Base-by-base conservation (phyloP, 2,113 vertebrate genomes). In the Scalopus aquaticus region DNA sequence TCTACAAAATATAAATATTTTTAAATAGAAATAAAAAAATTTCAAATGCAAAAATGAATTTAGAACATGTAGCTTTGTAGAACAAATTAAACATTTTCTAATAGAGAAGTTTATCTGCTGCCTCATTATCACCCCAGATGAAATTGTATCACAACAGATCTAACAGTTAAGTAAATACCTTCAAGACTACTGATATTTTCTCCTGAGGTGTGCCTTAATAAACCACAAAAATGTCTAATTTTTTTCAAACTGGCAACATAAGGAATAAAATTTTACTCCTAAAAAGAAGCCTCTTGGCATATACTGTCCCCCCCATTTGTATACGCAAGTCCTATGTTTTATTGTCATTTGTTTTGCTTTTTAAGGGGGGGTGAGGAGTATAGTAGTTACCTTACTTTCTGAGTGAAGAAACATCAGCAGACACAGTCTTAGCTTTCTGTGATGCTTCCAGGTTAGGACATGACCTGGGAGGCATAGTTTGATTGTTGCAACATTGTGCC, bases 371-470 rank as follows among this genome's bases (percentile, higher is more conserved):
- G 35, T 37, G 56, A 73, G 3, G 5, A 6, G 9, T 74, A 44
- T 32, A 74, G 24, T 22, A 56, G 6, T 69, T 74, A 72, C 19
- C 12, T 92, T 94, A 65, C 28, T 77, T 85, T 90, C 56, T 78
- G 30, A 94, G 72, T 54, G 89, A 87, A 54, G 15, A 94, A 86
- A 79, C 89, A n/a, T 85, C 54, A 73, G 35, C 32, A 72, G 35
- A 79, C 20, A 26, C 72, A 9, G 22, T 70, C 10, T 44, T 72
- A 64, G 19, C 28, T 51, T 72, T 78, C 26, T 70, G 16, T 82
- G 24, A 88, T 54, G 62, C 64, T 64, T 83, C 6, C 37, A 88
- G 62, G 62, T 60, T 88, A 88, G 22, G 42, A 83, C 28, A 54
- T 30, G 9, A 39, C 51, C 17, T 84, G 4, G 24, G 24, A 70